Base-by-base conservation (phyloP, 2,113 vertebrate species). In the Melanotaenia duboulayi region DNA sequence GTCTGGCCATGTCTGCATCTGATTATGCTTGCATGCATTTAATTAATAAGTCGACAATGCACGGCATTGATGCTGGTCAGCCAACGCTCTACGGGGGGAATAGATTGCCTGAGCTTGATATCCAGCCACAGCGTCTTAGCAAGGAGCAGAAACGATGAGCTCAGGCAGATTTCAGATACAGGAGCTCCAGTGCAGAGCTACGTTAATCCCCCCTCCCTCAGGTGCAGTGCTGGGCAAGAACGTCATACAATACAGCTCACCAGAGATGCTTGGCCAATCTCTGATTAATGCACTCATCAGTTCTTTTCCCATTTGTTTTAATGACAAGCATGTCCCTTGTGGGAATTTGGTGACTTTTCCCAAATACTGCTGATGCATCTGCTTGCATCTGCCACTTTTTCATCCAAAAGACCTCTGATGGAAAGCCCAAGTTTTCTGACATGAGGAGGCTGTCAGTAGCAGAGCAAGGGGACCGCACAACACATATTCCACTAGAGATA, bases 231-330 rank as follows among this genome's bases (percentile, higher is more conserved):
- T 64, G 75, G 78, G 84, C 73, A 78, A 51, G 50, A 80, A 76
- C 6, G 19, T 65, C 62, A 52, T 37, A 40, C 75, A 83, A 70
- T 67, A 65, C 71, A 56, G 75, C 79, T 78, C 78, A 14, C 28
- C 65, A 39, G 62, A 35, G 51, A 87, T 72, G 81, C 82, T 76
- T 44, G 58, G 74, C 82, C 40, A 55, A 40, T 19, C 89, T 89
- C 93, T 94, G 85, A 92, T 95, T 95, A 96, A 94, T 95, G 92
- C 95, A 95, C 94, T 92, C 92, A 92, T 90, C 94, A 95, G 93
- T 92, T 93, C 92, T 95, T 93, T 94, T 91, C 86, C 90, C 81
- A 78, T 88, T 77, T 92, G 90, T 84, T 83, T 86, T 94, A 94
- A 94, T 92, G 95, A 94, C 92, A 91, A 91, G 87, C 82, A 80